Evolutionary conservation across 2,113 vertebrate genomes (phyloP), one percentile per base, ranked within the genome.

Genomic region (Psittacara wagleri): DNA sequence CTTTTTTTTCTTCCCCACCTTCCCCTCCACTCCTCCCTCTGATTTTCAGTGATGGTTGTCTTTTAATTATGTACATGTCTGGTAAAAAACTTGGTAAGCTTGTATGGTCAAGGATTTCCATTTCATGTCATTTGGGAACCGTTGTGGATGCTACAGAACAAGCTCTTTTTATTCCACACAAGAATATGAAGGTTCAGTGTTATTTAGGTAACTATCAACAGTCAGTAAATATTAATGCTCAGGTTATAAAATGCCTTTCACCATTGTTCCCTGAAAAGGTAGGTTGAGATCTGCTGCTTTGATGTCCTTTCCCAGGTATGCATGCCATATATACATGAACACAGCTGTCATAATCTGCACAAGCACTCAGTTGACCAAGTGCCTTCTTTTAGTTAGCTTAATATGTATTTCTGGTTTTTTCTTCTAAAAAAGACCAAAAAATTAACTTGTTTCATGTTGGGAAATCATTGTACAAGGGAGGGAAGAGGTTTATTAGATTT

Each of bases 321-420:
- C 0, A 0, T 79, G 17, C 51, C 28, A 15, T 0, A 1, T 59
- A 17, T 54, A 11, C 4, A 2, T 5, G 4, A 46, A 52, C 13
- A 43, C 29, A 80, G 49, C 46, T 86, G 18, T 20, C 41, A 5
- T 57, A 51, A 57, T 67, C 51, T 5, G 7, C 46, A 18, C 3
- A 5, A 79, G 37, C 10, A 18, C 49, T 83, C 48, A 29, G 20
- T 23, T 85, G 35, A 17, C 37, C 9, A 31, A 44, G 27, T 69
- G 33, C 22, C 5, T 70, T 74, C 28, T 55, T 92, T 61, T 28
- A 57, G 23, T 86, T 89, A 76, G 17, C 52, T 68, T 80, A 28
- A 16, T 28, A 83, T 86, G 75, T 54, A 13, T 25, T 78, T 73
- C 49, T 66, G 6, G 11, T 44, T 48, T 28, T 37, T 74, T 23